phyloP scores from a whole-genome alignment of 2,888 invertebrate species.

The Campoletis raptor region DNA sequence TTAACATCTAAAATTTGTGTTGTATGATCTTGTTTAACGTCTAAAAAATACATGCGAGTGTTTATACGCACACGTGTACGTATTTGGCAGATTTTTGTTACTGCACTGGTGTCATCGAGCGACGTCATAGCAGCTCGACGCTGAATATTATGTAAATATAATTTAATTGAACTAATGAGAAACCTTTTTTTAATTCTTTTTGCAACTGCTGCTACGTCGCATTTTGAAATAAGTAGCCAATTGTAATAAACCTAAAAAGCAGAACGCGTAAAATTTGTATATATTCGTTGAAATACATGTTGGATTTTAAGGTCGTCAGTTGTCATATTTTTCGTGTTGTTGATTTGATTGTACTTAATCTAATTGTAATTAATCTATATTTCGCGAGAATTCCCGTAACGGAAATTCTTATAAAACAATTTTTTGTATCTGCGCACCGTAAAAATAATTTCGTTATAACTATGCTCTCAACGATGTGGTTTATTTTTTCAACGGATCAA shows the following conservation, averaged over 20 bases:
- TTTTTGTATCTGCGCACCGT: neutral
- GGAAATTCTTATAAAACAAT: neutral
- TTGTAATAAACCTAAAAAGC: neutral
- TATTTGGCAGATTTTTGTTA: neutral
- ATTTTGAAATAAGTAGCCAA: neutral
- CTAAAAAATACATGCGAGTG: neutral
- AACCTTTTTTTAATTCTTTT: neutral
- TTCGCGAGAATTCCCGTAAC: neutral
- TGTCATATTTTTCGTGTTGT: neutral
- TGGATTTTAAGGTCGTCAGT: neutral
- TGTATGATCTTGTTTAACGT: no score
- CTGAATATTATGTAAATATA: no score
- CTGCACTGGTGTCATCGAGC: no score
- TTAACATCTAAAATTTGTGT: no score
- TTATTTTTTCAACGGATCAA: slow-evolving; percentile 8
- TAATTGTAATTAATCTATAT: neutral
- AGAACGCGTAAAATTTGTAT: neutral
- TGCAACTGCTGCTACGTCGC: neutral
- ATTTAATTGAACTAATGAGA: no score
- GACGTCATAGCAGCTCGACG: no score
- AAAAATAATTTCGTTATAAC: neutral
- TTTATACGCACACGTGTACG: neutral
- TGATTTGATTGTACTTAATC: neutral
- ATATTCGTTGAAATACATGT: neutral
- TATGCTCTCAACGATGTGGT: neutral